A percentile compares a stretch with the other conserved stretches of the same genome.
Evolutionary conservation across 2,888 invertebrate genomes (phyloP).

Genomic region (Trissonchulus sp.): DNA sequence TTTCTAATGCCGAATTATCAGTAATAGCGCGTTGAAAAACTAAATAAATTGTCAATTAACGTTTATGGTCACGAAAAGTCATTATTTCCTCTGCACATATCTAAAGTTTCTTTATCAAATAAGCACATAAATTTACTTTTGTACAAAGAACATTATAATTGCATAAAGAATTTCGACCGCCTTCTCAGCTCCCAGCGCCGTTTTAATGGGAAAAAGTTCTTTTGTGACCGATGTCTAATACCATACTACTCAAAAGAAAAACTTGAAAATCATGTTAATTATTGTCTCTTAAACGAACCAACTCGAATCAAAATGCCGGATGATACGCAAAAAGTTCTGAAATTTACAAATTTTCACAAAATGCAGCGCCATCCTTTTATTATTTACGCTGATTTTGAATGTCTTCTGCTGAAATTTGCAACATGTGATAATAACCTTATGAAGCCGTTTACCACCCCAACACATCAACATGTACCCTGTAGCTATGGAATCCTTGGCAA

Average conservation of each 20-base stretch:
- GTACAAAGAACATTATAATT: too few relatives aligned
- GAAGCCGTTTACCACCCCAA: neutral
- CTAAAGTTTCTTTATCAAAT: too few relatives aligned
- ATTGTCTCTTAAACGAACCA: neutral
- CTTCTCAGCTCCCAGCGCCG: too few relatives aligned
- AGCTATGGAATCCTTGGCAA: neutral
- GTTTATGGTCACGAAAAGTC: neutral
- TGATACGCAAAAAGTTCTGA: neutral
- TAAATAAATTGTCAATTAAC: neutral
- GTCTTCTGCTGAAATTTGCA: neutral
- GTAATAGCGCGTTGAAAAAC: neutral
- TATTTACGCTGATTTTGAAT: constrained; percentile 19
- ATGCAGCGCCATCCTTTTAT: neutral
- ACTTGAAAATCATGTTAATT: neutral
- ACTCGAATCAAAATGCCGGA: neutral
- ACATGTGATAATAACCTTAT: neutral
- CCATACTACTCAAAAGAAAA: neutral
- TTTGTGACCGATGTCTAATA: constrained; percentile 5
- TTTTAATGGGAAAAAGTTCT: neutral
- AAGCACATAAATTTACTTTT: too few relatives aligned
- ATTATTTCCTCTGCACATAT: too few relatives aligned
- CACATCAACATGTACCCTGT: neutral
- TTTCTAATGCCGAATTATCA: too few relatives aligned
- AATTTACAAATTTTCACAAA: neutral
- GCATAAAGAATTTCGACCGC: too few relatives aligned